phyloP scores from a whole-genome alignment of 2,797 vertebrate genomes.

The Sorex maritimensis region DNA sequence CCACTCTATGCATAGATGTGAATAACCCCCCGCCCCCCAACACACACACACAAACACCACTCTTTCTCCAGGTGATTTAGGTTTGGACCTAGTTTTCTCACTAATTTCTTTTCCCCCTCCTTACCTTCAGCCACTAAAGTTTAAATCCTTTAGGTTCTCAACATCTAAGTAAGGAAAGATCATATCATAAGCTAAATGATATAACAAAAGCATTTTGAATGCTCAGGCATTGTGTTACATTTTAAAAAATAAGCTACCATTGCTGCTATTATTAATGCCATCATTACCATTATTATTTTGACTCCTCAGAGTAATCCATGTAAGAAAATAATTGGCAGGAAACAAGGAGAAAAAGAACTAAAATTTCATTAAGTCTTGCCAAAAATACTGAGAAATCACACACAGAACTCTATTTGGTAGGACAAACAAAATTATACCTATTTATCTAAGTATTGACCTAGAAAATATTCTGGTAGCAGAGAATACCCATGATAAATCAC shows the following conservation, averaged over 20 bases:
- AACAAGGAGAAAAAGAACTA: slow-evolving; percentile 1
- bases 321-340: slow-evolving; percentile 46
- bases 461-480: slow-evolving; percentile 17
- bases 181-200: slow-evolving; percentile 14
- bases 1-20: not conserved
- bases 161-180: slow-evolving; percentile 1
- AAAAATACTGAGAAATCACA: slow-evolving; percentile 51
- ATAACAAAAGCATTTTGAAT: not conserved
- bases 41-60: too few species aligned
- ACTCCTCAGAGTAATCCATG: slow-evolving; percentile 17
- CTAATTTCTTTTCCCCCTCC: not conserved
- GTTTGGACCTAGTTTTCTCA: slow-evolving; percentile 16
- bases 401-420: not conserved
- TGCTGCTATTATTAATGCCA: slow-evolving; percentile 27
- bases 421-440: slow-evolving; percentile 16
- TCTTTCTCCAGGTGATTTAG: not conserved
- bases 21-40: rapidly evolving
- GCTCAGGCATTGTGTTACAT: not conserved
- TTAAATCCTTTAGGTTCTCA: slow-evolving; percentile 12
- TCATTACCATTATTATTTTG: slow-evolving; percentile 39
- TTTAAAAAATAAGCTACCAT: slow-evolving; percentile 18
- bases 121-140: slow-evolving; percentile 42
- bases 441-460: slow-evolving; percentile 32
- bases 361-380: not conserved
- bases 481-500: slow-evolving; percentile 27